A percentile compares a stretch with the other conserved stretches of the same genome.
phyloP scores from a whole-genome alignment of 2,888 invertebrate genomes.

The Drosophila pseudotakahashii region DNA sequence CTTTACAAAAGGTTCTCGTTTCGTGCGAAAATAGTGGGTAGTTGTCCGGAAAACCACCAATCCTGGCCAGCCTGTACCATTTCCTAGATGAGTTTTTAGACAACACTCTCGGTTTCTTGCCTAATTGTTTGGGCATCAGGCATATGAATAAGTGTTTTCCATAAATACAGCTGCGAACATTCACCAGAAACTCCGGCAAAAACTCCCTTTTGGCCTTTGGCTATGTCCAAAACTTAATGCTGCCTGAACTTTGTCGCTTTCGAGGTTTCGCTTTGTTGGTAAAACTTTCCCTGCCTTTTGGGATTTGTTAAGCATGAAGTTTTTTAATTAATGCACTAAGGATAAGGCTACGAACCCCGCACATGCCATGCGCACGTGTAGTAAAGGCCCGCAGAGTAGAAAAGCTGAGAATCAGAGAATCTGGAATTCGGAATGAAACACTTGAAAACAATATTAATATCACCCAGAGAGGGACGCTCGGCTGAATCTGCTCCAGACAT shows the following conservation, averaged over 20 bases:
- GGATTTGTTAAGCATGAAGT: constrained; percentile 40
- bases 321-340: constrained; percentile 43
- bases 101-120: not conserved
- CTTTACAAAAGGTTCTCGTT: not conserved
- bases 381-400: constrained; percentile 4
- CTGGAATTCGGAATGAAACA: constrained; percentile 10
- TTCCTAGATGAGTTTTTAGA: constrained; percentile 65
- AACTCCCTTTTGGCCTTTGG: constrained; percentile 9
- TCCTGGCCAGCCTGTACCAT: constrained; percentile 43
- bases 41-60: too few relatives aligned
- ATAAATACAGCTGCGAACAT: not conserved
- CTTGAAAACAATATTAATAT: constrained; percentile 45
- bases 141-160: not conserved
- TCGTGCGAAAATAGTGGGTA: not conserved
- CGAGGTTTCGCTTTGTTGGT: constrained; percentile 27
- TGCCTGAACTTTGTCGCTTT: constrained; percentile 18
- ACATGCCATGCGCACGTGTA: constrained; percentile 10
- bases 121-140: constrained; percentile 9
- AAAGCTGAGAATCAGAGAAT: not conserved
- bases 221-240: constrained; percentile 13
- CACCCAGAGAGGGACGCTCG: not conserved
- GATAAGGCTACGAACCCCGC: not conserved
- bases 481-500: constrained; percentile 32
- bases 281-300: constrained; percentile 16
- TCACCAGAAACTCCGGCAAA: not conserved